These are phyloP conservation scores for Acrossocheilus wenchowensis DNA, from an alignment of 2,797 vertebrate species.

Conservation along the genomic window DNA sequence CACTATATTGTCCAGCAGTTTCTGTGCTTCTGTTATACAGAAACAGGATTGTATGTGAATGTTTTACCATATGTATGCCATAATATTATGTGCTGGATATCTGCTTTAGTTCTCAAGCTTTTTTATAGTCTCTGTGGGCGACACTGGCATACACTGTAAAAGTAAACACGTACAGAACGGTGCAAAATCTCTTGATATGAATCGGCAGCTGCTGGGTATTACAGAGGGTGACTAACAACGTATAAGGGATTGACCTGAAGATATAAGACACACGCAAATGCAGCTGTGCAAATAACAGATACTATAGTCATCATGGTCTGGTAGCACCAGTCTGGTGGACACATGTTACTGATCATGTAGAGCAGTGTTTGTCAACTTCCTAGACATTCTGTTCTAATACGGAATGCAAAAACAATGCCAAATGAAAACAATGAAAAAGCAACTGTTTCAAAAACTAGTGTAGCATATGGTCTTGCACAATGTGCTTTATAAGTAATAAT, in stretches of 20 bases:
- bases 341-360: slow-evolving; percentile 14
- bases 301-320: neutral
- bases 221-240: neutral
- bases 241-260: slow-evolving; percentile 26
- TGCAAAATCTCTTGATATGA: neutral
- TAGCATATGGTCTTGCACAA: neutral
- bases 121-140: slow-evolving; percentile 11
- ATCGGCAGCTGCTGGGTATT: slow-evolving; percentile 17
- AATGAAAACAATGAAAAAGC: neutral
- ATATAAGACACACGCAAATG: slow-evolving; percentile 20
- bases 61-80: neutral
- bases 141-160: slow-evolving; percentile 3
- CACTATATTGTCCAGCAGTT: neutral
- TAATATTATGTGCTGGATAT: slow-evolving; percentile 3
- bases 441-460: neutral
- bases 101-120: neutral
- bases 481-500: neutral
- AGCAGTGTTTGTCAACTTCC: neutral
- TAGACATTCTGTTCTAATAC: neutral
- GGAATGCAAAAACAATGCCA: neutral
- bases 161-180: neutral
- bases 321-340: neutral
- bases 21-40: neutral
- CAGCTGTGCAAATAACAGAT: slow-evolving; percentile 32
- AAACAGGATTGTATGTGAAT: neutral